Evolutionary conservation across 2,888 invertebrate species (phyloP).

Genomic region (Agriotes lineatus): DNA sequence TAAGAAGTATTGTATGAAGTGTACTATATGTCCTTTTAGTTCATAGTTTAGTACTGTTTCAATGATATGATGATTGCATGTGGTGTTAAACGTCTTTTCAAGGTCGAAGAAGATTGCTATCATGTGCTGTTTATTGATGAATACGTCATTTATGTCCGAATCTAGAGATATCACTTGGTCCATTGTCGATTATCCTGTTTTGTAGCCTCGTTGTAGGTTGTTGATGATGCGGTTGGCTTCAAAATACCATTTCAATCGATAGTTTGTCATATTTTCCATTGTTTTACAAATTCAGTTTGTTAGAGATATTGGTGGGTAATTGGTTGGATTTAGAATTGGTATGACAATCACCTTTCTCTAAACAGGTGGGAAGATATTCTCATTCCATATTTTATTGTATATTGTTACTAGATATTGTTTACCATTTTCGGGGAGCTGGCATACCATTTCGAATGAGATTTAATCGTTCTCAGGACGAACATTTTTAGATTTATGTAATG

Average conservation of each 20-base stretch:
- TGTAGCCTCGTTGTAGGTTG: not conserved
- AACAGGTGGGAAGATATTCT: not conserved
- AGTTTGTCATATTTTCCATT: not conserved
- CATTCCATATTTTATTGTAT: not conserved
- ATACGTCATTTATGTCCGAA: not conserved
- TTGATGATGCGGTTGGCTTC: not conserved
- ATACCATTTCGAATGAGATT: too few relatives aligned
- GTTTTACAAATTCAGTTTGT: not conserved
- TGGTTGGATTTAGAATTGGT: not conserved
- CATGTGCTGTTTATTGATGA: too few relatives aligned
- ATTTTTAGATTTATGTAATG: too few relatives aligned
- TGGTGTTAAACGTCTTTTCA: not conserved
- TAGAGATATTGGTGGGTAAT: not conserved
- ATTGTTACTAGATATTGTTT: too few relatives aligned
- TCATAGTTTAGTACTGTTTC: not conserved
- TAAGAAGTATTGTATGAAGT: not conserved
- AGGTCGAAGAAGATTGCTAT: too few relatives aligned
- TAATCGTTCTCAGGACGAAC: too few relatives aligned
- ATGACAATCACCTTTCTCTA: not conserved
- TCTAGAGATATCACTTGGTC: not conserved
- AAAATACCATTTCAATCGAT: not conserved
- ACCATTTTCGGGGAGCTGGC: too few relatives aligned
- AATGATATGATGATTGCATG: not conserved
- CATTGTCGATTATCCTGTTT: not conserved
- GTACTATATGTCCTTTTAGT: not conserved